Conservation (phyloP, 2,113 vertebrate genomes). For the Chunga burmeisteri region DNA sequence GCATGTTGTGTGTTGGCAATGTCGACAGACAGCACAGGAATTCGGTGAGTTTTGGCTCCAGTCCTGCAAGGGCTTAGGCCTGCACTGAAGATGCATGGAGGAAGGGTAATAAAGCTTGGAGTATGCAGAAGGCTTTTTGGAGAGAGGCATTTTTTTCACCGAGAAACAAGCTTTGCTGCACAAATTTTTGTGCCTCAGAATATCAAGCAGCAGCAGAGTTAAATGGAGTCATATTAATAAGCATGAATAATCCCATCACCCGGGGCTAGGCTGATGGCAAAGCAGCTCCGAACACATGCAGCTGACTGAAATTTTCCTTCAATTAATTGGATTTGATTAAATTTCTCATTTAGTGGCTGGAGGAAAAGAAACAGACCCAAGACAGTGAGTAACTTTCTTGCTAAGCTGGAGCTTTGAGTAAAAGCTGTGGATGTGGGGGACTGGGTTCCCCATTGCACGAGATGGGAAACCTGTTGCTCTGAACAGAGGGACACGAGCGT, state of each 20-base stretch:
- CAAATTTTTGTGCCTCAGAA: not conserved
- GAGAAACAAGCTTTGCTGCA: not conserved
- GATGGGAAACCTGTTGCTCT: not conserved
- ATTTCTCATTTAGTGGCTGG: slow-evolving; percentile 13
- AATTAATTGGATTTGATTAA: slow-evolving; percentile 36
- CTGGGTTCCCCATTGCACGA: not conserved
- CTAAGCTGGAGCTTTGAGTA: not conserved
- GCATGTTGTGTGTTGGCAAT: not conserved
- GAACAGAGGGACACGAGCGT: accelerated
- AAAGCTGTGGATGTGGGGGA: not conserved
- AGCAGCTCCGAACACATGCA: not conserved
- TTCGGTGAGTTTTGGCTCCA: not conserved
- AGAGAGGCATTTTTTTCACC: not conserved
- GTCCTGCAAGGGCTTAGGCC: not conserved
- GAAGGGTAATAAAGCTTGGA: not conserved
- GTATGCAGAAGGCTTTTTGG: not conserved
- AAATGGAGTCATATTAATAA: slow-evolving; percentile 29
- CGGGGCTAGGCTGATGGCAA: not conserved
- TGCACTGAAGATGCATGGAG: not conserved
- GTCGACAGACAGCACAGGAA: accelerated
- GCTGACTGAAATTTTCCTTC: not conserved
- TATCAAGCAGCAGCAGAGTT: not conserved
- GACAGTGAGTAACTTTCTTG: not conserved
- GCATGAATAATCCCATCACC: slow-evolving; percentile 41
- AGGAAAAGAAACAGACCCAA: not conserved